phyloP scores from a whole-genome alignment of 2,797 vertebrate species.

The Mormyrus hasselquistii region DNA sequence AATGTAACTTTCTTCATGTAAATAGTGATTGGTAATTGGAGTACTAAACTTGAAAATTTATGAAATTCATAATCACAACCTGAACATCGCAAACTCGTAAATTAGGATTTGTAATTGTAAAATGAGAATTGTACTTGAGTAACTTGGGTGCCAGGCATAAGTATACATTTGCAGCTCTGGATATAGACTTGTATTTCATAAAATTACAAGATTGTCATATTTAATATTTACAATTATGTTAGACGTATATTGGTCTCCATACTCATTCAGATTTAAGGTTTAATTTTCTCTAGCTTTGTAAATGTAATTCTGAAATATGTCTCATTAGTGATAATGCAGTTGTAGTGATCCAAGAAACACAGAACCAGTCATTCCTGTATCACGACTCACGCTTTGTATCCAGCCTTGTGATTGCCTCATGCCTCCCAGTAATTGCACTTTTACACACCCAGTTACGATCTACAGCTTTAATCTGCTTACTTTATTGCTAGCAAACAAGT shows the following conservation, averaged over 20 bases:
- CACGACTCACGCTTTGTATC: neutral
- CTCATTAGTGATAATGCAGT: neutral
- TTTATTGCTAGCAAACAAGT: neutral
- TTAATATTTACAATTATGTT: neutral
- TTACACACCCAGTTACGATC: neutral
- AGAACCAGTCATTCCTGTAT: neutral
- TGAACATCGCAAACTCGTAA: neutral
- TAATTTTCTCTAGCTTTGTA: neutral
- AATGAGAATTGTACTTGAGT: neutral
- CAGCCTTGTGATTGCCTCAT: neutral
- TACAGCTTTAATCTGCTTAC: neutral
- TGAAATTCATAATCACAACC: neutral
- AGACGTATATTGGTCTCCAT: neutral
- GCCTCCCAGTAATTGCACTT: neutral
- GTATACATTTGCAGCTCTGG: neutral
- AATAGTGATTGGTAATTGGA: neutral
- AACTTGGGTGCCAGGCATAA: neutral
- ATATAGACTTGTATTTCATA: neutral
- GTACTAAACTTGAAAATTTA: neutral
- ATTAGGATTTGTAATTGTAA: neutral
- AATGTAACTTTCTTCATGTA: neutral
- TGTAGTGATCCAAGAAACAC: neutral
- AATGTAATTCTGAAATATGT: neutral
- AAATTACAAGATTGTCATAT: neutral
- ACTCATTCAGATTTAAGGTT: neutral